Conservation (phyloP, 1,140 invertebrate species). For the Drosophila ogumai region DNA sequence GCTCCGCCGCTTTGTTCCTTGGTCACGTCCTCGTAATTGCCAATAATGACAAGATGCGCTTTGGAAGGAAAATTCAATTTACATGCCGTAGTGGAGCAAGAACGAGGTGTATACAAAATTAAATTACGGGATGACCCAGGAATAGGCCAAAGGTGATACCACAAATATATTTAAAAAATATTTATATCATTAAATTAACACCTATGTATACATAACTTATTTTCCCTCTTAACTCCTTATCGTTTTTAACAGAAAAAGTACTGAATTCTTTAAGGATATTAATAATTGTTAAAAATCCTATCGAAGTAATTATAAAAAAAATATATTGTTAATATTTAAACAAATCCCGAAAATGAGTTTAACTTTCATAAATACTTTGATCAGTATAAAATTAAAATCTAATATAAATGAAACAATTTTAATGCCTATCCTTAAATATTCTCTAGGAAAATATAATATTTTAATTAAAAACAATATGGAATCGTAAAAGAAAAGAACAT, state of each 20-base stretch:
- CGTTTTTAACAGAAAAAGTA: not conserved
- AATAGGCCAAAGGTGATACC: conserved; percentile 71
- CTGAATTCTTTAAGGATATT: not conserved
- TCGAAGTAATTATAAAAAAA: too few species aligned
- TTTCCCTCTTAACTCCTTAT: not conserved
- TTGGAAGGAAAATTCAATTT: conserved; percentile 59
- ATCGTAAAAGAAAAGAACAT: not conserved
- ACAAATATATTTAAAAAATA: not conserved
- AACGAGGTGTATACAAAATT: conserved; percentile 23
- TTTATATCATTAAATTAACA: not conserved
- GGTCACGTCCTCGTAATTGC: conserved; percentile 75
- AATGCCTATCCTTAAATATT: not conserved
- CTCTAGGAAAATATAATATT: not conserved
- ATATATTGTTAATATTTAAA: too few species aligned
- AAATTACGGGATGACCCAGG: conserved; percentile 37
- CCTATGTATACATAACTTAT: not conserved
- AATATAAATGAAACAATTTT: too few species aligned
- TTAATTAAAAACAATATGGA: not conserved
- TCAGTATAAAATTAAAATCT: not conserved
- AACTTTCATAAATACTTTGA: too few species aligned
- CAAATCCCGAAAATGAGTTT: too few species aligned
- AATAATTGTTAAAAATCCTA: not conserved
- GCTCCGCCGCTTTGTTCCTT: conserved; percentile 42
- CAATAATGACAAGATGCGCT: conserved; percentile 67
- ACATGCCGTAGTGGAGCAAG: conserved; percentile 40